These are phyloP conservation scores for Mesodorylaimus sp. DNA, from an alignment of 2,888 invertebrate genomes.

Conservation along the genomic window DNA sequence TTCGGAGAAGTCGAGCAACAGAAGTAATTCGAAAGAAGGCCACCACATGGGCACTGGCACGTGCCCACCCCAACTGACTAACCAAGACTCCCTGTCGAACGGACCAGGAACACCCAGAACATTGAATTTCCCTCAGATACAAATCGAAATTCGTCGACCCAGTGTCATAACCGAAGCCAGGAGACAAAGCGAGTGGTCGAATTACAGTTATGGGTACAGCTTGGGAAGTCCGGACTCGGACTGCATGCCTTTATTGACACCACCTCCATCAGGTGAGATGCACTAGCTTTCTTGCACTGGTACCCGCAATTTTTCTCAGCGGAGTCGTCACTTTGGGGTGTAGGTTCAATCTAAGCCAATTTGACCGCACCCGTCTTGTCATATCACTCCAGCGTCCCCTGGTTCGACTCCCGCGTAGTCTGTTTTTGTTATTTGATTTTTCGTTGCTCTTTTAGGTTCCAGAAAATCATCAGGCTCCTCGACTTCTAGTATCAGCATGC, in stretches of 20 bases:
- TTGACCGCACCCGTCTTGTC: no score
- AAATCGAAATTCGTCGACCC: conserved; percentile 6
- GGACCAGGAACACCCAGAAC: not conserved
- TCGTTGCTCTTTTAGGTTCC: no score
- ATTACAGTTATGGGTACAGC: conserved; percentile 8
- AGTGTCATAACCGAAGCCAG: conserved; percentile 1
- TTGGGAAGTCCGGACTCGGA: conserved; percentile 10
- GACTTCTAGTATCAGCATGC: not conserved
- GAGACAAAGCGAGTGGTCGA: conserved; percentile 4
- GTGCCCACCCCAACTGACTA: not conserved
- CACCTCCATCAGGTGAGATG: no score
- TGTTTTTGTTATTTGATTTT: no score
- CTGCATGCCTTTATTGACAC: conserved; percentile 8
- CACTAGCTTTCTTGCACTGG: no score
- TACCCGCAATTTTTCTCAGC: no score
- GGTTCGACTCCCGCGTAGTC: no score
- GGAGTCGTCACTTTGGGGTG: no score
- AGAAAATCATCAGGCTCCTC: conserved; percentile 3
- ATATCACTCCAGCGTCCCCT: no score
- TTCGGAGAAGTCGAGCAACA: not conserved
- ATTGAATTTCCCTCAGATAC: conserved; percentile 6
- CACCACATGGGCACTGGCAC: not conserved
- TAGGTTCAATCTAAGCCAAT: no score
- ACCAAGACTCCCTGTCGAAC: not conserved
- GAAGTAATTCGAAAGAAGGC: not conserved